Evolutionary conservation across 53 echinoderm and acorn worm genomes (phyloP).

Genomic region (Henricia sp.): DNA sequence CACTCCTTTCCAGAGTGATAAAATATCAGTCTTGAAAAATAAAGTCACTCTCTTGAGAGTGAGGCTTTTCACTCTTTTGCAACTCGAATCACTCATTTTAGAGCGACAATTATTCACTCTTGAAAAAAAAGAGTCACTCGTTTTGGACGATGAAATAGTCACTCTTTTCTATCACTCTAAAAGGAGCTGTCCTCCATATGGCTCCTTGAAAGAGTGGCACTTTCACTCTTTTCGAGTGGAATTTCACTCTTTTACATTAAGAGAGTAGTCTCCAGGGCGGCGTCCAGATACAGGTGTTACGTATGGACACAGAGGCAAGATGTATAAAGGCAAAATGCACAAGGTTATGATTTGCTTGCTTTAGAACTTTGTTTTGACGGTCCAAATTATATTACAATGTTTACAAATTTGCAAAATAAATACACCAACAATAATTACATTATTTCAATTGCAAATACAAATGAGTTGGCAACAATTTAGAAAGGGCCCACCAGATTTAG

Average conservation of each 20-base stretch:
- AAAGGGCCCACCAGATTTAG: too few species aligned
- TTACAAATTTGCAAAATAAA: too few species aligned
- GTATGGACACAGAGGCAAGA: too few species aligned
- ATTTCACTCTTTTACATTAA: neutral
- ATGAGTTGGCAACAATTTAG: too few species aligned
- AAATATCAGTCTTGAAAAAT: neutral
- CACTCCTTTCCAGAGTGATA: neutral
- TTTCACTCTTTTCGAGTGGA: neutral
- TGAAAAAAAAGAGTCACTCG: slow-evolving; percentile 5
- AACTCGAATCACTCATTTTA: neutral
- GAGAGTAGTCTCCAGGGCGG: too few species aligned
- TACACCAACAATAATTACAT: too few species aligned
- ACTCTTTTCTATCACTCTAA: slow-evolving; percentile 5
- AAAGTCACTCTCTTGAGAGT: neutral
- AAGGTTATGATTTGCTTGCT: too few species aligned
- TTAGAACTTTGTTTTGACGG: too few species aligned
- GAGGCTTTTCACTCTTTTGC: neutral
- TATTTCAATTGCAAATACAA: too few species aligned
- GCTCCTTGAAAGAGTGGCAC: neutral
- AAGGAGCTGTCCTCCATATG: slow-evolving; percentile 1
- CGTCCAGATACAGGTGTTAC: too few species aligned
- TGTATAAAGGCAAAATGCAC: too few species aligned
- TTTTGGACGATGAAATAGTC: neutral
- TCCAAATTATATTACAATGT: too few species aligned
- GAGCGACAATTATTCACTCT: neutral